Evolutionary conservation across 2,888 invertebrate genomes (phyloP).

Genomic region (Phyllotreta striolata): DNA sequence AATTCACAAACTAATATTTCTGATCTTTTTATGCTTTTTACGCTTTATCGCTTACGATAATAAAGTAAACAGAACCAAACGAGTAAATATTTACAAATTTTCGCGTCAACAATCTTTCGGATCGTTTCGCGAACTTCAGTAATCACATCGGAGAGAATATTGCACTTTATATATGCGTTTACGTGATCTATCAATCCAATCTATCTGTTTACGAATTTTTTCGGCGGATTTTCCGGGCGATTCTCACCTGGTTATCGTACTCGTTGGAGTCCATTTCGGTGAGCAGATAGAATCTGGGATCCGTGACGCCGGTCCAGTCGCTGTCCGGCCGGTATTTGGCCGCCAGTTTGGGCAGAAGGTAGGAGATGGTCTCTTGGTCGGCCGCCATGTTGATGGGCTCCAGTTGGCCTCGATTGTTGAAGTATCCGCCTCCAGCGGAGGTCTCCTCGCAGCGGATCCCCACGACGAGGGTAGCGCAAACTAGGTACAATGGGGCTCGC

Average conservation of each 20-base stretch:
- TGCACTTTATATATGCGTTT: no score
- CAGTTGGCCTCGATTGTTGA: conserved; percentile 47
- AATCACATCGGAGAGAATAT: no score
- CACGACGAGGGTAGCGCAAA: conserved; percentile 56
- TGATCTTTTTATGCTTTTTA: no score
- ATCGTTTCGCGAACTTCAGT: no score
- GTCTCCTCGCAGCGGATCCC: conserved; percentile 53
- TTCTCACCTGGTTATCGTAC: conserved; percentile 29
- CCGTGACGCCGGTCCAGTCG: conserved; percentile 57
- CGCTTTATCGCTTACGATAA: no score
- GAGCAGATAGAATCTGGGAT: conserved; percentile 60
- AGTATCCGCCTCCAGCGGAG: conserved; percentile 14
- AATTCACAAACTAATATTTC: conserved; percentile 42
- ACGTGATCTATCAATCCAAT: no score
- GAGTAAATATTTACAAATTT: no score
- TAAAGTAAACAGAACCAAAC: no score
- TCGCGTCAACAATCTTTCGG: not conserved
- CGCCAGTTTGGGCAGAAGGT: conserved; percentile 64
- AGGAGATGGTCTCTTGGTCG: conserved; percentile 58
- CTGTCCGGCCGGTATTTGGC: conserved; percentile 63
- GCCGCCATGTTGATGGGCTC: conserved; percentile 55
- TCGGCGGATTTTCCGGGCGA: not conserved
- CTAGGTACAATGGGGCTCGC: conserved; percentile 58
- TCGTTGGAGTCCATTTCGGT: conserved; percentile 53
- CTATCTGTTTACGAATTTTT: no score